These are phyloP conservation scores for Nezara viridula DNA, from an alignment of 2,888 invertebrate species.

Conservation along the genomic window DNA sequence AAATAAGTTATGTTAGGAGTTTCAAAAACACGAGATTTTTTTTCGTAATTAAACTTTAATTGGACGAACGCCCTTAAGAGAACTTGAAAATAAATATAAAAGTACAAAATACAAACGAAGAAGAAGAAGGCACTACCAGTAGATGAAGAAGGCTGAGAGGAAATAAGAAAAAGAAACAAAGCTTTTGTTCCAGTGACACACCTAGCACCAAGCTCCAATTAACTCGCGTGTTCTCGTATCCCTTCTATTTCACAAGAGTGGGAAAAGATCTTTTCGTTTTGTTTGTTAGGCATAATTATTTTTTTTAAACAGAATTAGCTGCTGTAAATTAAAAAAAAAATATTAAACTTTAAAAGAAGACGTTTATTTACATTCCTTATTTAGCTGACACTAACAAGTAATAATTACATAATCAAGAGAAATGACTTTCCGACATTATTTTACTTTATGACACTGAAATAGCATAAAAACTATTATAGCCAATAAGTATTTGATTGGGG, in stretches of 20 bases:
- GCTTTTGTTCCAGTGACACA: conserved; percentile 30
- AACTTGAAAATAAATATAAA: not conserved
- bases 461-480: not conserved
- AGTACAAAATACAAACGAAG: not conserved
- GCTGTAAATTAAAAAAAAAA: too few relatives aligned
- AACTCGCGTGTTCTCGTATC: not conserved
- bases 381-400: too few relatives aligned
- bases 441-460: too few relatives aligned
- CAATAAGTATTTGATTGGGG: not conserved
- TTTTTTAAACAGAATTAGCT: too few relatives aligned
- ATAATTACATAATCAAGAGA: too few relatives aligned
- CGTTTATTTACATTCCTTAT: not conserved
- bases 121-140: not conserved
- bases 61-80: not conserved
- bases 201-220: conserved; percentile 8
- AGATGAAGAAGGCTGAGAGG: not conserved
- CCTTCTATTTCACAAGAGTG: not conserved
- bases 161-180: not conserved
- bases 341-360: not conserved
- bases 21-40: not conserved
- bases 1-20: not conserved
- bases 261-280: too few relatives aligned
- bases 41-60: conserved; percentile 12
- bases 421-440: too few relatives aligned
- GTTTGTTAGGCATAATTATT: too few relatives aligned